Base-by-base conservation (phyloP, 2,888 invertebrate species). In the Mythimna vitellina region DNA sequence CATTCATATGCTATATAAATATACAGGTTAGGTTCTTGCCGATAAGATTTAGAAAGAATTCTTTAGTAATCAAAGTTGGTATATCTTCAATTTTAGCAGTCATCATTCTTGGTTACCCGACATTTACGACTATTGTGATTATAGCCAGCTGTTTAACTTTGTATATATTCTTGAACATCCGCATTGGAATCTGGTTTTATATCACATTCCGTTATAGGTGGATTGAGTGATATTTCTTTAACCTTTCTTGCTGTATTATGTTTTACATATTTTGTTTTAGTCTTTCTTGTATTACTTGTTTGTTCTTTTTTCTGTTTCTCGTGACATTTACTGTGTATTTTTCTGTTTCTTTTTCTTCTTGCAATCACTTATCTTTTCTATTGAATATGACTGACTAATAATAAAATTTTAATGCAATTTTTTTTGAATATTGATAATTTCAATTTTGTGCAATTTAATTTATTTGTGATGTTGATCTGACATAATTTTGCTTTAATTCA, bases 51-150 rank as follows among this genome's bases (percentile, higher is more conserved):
- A 17, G 17, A 5, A 20, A n/a, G 20, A 49, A n/a, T 70, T 61
- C 49, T 8, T n/a, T 35, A 12, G 7, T 68, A 38, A 22, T 25
- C 4, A 20, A 49, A 54, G 29, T 32, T 46, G 29, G 17, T 49
- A 29, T 20, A 73, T 38, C 63, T 72, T 78, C 29, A 35, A 10
- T 60, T 63, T 79, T 64, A 60, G 25, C 25, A 7, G 29, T 46
- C 54, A 51, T 80, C 42, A 35, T 51, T 56, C 60, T 51, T 22
- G 9, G 14, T 25, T 17, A 49, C 20, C 25, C 49, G 58, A 80
- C 80, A 56, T 64, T 76, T 80, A 73, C 64, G 54, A 56, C 60
- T 17, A 1, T 25, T 29, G 12, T 80, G 74, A 80, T 54, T 61
- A 35, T 29, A 74, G 42, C 74, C 76, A 80, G 17, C 54, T 61